phyloP scores from a whole-genome alignment of 2,113 vertebrate species.

The Maccullochella peelii region DNA sequence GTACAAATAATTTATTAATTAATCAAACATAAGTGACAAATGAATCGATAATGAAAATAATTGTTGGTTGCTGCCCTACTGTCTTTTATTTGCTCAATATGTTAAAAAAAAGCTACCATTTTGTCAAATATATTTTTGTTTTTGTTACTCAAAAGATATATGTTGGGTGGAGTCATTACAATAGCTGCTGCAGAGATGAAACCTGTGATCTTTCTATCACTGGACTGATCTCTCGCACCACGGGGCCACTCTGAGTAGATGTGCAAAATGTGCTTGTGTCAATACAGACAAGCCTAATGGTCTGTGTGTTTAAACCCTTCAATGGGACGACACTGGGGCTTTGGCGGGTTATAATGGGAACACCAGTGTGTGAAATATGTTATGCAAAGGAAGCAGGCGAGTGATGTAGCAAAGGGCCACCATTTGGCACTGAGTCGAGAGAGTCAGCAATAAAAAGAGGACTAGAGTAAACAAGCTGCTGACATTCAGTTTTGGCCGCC shows the following conservation, averaged over 20 bases:
- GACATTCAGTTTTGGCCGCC: constrained; percentile 61
- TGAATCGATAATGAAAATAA: not conserved
- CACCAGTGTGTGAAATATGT: constrained; percentile 83
- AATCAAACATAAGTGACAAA: not conserved
- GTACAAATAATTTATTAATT: not conserved
- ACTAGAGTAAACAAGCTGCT: constrained; percentile 73
- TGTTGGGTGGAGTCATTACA: not conserved
- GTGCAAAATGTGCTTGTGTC: constrained; percentile 74
- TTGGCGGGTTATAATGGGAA: constrained; percentile 76
- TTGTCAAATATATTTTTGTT: not conserved
- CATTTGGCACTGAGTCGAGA: constrained; percentile 73
- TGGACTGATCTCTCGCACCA: constrained; percentile 10
- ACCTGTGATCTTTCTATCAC: constrained; percentile 2
- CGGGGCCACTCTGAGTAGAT: constrained; percentile 45
- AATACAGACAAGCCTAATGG: constrained; percentile 80
- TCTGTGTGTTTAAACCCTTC: constrained; percentile 79
- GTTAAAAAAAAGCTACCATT: not conserved
- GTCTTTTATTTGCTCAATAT: too few species aligned
- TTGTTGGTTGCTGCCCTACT: not conserved
- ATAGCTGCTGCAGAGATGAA: not conserved
- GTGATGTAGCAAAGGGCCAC: constrained; percentile 65
- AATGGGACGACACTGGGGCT: constrained; percentile 70
- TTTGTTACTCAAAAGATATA: not conserved
- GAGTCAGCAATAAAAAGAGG: constrained; percentile 76
- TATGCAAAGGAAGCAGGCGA: constrained; percentile 77